Evolutionary conservation across 2,113 vertebrate genomes (phyloP), one percentile per base, ranked within the genome.

Genomic region (Pogonocichla stellata): DNA sequence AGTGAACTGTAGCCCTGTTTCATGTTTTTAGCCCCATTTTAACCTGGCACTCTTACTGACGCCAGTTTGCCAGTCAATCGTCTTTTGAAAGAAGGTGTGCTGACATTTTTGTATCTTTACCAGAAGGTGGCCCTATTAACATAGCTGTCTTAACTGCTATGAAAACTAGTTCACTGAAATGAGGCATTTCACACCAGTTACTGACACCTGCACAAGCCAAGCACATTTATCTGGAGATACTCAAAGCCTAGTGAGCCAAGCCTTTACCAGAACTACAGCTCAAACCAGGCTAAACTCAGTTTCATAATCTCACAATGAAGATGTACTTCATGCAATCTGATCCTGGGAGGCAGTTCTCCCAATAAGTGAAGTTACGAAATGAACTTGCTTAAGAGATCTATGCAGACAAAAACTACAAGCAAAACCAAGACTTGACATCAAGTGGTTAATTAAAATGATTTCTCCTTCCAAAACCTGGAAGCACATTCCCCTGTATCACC

Each of bases 101-200:
- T 48, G 40, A 29, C 53, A 10, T 56, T 91, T 90, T 81, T 60
- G 2, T 19, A 8, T 53, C 57, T 86, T 84, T 84, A 84, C 92
- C 96, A 96, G 88, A 92, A 94, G 96, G 69, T 92, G 94, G 88
- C 92, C 43, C 94, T 83, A 43, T 78, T 78, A 86, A 71, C 88
- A 67, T 1, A 74, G 42, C 8, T 81, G 47, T 62, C 29, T 47
- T 31, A 74, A 64, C 6, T 60, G 19, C 56, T 28, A 16, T 4
- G 24, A 87, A 29, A 91, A 58, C 5, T 50, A 60, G 43, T 20
- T 67, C 36, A 34, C 23, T 10, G 33, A 73, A 93, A 54, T 15
- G 10, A 67, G 31, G 50, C 22, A 58, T 53, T 78, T 73, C 43
- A 71, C 36, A 79, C 5, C 22, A n/a, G 25, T 72, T 69, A 53